phyloP scores from a whole-genome alignment of 2,888 invertebrate species.

The Pheosia gnoma region DNA sequence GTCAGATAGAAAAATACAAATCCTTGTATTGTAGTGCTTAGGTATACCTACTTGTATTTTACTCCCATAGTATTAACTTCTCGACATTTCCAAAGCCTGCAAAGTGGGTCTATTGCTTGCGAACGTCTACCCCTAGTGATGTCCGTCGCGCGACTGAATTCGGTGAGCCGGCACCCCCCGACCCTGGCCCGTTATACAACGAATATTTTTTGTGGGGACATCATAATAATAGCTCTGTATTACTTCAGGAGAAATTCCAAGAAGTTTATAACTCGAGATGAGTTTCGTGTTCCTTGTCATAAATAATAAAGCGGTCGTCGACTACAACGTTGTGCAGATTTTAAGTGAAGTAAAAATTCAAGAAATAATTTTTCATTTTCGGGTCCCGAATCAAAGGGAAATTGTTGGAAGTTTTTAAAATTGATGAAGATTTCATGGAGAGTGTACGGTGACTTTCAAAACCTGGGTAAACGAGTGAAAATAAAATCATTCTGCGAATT shows the following conservation, averaged over 20 bases:
- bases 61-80: neutral
- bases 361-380: slow-evolving; percentile 77
- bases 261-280: slow-evolving; percentile 85
- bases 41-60: neutral
- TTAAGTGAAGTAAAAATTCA: slow-evolving; percentile 80
- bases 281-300: slow-evolving; percentile 84
- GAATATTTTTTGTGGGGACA: slow-evolving; percentile 83
- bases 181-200: slow-evolving; percentile 61
- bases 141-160: slow-evolving; percentile 52
- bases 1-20: no score
- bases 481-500: slow-evolving; percentile 23
- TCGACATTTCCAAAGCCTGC: slow-evolving; percentile 9
- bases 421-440: slow-evolving; percentile 67
- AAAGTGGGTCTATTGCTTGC: slow-evolving; percentile 15
- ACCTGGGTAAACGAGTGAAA: slow-evolving; percentile 24
- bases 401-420: slow-evolving; percentile 67
- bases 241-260: slow-evolving; percentile 84
- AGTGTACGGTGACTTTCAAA: slow-evolving; percentile 49
- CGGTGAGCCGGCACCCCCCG: slow-evolving; percentile 48
- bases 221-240: slow-evolving; percentile 84
- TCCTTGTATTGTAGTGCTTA: no score
- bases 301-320: slow-evolving; percentile 84
- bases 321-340: slow-evolving; percentile 82
- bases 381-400: slow-evolving; percentile 61
- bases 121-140: slow-evolving; percentile 45